phyloP scores from a whole-genome alignment of 2,888 invertebrate species.

The Stratiomys singularior region DNA sequence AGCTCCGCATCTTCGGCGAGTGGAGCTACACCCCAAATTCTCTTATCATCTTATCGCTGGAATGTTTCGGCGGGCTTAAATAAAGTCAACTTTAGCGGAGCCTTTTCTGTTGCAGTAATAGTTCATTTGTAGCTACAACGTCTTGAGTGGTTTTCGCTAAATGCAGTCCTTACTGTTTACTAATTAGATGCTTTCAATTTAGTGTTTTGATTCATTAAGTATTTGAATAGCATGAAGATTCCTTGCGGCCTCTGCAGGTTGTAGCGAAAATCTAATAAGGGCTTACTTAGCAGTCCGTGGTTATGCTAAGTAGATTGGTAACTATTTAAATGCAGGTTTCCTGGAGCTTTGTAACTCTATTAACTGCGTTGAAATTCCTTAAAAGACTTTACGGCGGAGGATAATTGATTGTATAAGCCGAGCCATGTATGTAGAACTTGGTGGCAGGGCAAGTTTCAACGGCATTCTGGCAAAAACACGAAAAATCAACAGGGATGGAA shows the following conservation, averaged over 20 bases:
- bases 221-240: conserved; percentile 22
- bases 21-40: background rate
- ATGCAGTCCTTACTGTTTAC: conserved; percentile 15
- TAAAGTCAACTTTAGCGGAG: conserved; percentile 10
- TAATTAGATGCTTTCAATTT: conserved; percentile 39
- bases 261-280: background rate
- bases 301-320: background rate
- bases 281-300: background rate
- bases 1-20: background rate
- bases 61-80: conserved; percentile 13
- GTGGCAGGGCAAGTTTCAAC: no score
- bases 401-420: no score
- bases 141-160: conserved; percentile 38
- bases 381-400: no score
- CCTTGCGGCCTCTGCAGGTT: background rate
- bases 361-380: no score
- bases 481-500: no score
- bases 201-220: conserved; percentile 25
- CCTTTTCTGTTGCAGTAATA: background rate
- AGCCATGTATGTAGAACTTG: no score
- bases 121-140: conserved; percentile 15
- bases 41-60: conserved; percentile 23
- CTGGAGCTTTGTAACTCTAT: no score
- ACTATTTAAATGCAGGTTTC: no score
- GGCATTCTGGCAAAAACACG: no score